These are phyloP conservation scores for Vanessa cardui DNA, from an alignment of 2,888 invertebrate genomes.

Conservation along the genomic window DNA sequence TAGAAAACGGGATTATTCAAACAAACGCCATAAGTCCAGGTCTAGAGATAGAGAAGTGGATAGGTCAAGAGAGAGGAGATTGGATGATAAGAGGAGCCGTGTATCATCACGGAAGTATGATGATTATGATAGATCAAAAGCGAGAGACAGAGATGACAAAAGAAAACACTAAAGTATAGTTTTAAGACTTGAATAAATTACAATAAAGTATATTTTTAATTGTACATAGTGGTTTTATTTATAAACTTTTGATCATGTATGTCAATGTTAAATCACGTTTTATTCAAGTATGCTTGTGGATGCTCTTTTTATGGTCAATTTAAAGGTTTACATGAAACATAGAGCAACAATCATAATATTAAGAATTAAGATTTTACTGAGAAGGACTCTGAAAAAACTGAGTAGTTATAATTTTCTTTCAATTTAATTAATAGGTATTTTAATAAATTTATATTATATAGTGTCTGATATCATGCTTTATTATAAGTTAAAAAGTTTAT, in stretches of 20 bases:
- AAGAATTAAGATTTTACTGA: no score
- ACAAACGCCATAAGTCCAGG: conserved; percentile 75
- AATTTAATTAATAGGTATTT: no score
- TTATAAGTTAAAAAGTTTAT: no score
- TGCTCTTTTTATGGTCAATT: not conserved
- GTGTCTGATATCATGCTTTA: no score
- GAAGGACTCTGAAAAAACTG: no score
- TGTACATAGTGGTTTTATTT: not conserved
- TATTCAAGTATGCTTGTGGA: not conserved
- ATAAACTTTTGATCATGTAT: not conserved
- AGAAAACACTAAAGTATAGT: conserved; percentile 60
- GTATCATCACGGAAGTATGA: conserved; percentile 71
- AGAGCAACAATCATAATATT: no score
- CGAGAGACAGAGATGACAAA: conserved; percentile 72
- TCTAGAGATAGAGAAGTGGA: conserved; percentile 72
- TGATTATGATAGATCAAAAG: conserved; percentile 75
- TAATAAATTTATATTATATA: no score
- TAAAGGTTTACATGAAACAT: no score
- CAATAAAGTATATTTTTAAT: conserved; percentile 19
- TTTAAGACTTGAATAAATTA: conserved; percentile 11
- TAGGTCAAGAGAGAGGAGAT: conserved; percentile 66
- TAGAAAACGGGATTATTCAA: conserved; percentile 72
- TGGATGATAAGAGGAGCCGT: conserved; percentile 68
- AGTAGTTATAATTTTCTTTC: no score
- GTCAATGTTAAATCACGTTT: no score